Evolutionary conservation across 2,888 invertebrate genomes (phyloP).

Genomic region (Schizaphis graminum): DNA sequence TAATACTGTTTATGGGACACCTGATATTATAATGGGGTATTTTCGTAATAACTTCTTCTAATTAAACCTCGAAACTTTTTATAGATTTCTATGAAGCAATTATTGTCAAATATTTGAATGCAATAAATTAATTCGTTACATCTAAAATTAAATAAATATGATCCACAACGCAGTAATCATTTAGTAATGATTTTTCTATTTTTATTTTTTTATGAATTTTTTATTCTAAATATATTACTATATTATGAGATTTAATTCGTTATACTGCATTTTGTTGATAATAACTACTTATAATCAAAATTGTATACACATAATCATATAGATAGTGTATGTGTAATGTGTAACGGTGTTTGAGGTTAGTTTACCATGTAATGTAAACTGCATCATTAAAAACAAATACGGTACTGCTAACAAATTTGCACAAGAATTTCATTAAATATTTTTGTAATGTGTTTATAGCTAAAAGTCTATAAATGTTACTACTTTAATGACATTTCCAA

Average conservation of each 20-base stretch:
- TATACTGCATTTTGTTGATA: not conserved
- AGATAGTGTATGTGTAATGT: not conserved
- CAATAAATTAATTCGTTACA: too few relatives aligned
- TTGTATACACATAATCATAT: not conserved
- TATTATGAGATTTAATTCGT: not conserved
- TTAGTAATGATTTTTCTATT: not conserved
- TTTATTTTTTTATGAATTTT: not conserved
- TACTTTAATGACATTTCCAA: not conserved
- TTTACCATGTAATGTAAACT: not conserved
- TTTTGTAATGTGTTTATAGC: not conserved
- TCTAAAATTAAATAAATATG: too few relatives aligned
- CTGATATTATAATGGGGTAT: too few relatives aligned
- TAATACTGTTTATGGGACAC: too few relatives aligned
- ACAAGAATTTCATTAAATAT: not conserved
- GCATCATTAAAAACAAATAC: not conserved
- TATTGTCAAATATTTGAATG: too few relatives aligned
- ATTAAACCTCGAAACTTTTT: too few relatives aligned
- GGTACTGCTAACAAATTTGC: not conserved
- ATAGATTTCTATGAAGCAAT: too few relatives aligned
- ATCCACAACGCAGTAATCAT: not conserved
- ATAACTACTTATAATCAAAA: not conserved
- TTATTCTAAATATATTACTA: not conserved
- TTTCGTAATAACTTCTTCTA: too few relatives aligned
- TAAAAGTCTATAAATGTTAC: not conserved
- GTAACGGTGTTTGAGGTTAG: not conserved